Evolutionary conservation across 92 coral and sea anemone species (phyloP), one percentile per base, ranked within the genome.

Genomic region (Montipora capitata): DNA sequence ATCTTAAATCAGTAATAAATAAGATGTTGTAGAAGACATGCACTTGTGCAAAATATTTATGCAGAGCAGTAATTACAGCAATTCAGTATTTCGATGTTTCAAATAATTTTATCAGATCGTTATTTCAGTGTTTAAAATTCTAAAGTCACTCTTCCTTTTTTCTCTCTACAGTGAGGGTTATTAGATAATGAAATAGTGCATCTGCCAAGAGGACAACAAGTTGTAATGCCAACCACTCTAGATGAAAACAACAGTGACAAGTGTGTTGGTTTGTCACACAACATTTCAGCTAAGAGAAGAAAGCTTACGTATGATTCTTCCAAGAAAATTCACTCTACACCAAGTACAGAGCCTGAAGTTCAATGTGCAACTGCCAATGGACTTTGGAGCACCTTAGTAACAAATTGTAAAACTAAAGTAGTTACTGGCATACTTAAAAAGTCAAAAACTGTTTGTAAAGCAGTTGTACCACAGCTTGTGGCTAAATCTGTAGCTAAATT

Each of bases 321-420:
- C 49, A 66, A 75, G 71, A 74, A 67, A 74, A 41, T 88, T 72
- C 92, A 88, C 72, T 74, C 88, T 9, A 48, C 61, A 44, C 83
- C 83, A 51, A 71, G 72, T 63, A 73, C 86, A 72, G 58, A 79
- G 43, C 86, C 83, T n/a, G 92, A 88, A 74, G 78, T 72, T 45
- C 45, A 44, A 74, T 62, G 78, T 42, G 79, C 84, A 67, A 73
- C 83, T 82, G 88, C 84, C 63, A 88, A 82, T 82, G 87, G 92
- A 88, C 70, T 88, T 18, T 88, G 92, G 92, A 88, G 69, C 77
- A 88, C 92, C 75, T 81, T 88, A 20, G 92, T 88, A 6, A 80
- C 82, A 73, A 88, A 82, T 63, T 70, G 71, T 13, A 88, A 88
- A 81, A 49, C 27, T 68, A 63, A 87, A 75, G 79, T 78, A 69